Percentiles rank a stretch among this genome's conserved stretches.
Evolutionary conservation across 2,888 invertebrate genomes (phyloP).

Genomic region (Drosophila rellima): DNA sequence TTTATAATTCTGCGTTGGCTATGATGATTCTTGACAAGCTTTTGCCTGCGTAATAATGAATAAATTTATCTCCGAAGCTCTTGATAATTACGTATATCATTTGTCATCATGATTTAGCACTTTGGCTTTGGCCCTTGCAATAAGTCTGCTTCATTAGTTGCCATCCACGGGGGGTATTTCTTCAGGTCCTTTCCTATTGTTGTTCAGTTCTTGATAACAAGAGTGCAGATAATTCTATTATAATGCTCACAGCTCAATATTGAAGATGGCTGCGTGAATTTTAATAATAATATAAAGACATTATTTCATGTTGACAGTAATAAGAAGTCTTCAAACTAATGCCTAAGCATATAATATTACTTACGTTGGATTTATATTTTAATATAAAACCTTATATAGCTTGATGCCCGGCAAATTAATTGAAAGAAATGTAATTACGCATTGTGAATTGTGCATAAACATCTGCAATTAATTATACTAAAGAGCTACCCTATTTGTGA

Average conservation of each 20-base stretch:
- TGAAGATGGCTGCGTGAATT: neutral
- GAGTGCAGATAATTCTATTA: neutral
- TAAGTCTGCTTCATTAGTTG: constrained; percentile 52
- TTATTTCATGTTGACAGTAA: neutral
- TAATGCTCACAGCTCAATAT: neutral
- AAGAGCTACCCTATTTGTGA: neutral
- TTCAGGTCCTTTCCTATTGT: neutral
- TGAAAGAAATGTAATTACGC: neutral
- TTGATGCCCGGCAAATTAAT: neutral
- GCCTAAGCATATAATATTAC: neutral
- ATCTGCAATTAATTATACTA: neutral
- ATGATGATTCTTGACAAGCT: constrained; percentile 19
- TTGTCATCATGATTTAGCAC: constrained; percentile 58
- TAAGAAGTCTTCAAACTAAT: neutral
- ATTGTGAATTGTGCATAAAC: neutral
- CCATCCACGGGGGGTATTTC: constrained; percentile 32
- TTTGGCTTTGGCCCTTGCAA: constrained; percentile 42
- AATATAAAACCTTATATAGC: neutral
- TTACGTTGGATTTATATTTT: neutral
- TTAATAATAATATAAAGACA: neutral
- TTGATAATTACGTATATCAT: constrained; percentile 53
- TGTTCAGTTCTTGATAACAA: neutral
- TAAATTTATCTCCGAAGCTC: constrained; percentile 43
- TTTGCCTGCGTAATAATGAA: constrained; percentile 36
- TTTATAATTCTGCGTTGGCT: constrained; percentile 12